Conservation (phyloP, 2,888 invertebrate genomes). For the Leistus spinibarbis region DNA sequence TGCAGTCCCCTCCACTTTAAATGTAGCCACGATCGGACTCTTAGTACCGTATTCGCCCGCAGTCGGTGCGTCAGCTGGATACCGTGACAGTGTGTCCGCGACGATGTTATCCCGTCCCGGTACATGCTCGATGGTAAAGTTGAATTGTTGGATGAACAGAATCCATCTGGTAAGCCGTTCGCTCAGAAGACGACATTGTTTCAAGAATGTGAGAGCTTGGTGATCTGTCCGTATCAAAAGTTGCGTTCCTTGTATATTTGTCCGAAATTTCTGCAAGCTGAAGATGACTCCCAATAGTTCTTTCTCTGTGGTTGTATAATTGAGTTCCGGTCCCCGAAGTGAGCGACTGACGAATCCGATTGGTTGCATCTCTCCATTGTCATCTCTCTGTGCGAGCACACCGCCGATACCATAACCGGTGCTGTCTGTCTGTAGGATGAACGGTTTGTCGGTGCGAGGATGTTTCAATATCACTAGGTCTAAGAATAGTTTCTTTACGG, state of each 20-base stretch:
- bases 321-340: conserved; percentile 27
- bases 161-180: conserved; percentile 3
- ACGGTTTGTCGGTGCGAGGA: conserved; percentile 36
- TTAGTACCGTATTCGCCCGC: too few relatives aligned
- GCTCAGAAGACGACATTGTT: not conserved
- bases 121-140: not conserved
- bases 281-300: conserved; percentile 40
- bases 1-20: too few relatives aligned
- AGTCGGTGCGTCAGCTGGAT: too few relatives aligned
- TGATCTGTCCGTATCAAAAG: conserved; percentile 40
- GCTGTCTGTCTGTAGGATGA: conserved; percentile 21
- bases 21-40: too few relatives aligned
- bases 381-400: conserved; percentile 5
- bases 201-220: not conserved
- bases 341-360: conserved; percentile 27
- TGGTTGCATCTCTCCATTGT: conserved; percentile 24
- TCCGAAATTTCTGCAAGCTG: conserved; percentile 37
- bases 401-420: conserved; percentile 19
- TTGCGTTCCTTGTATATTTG: conserved; percentile 12
- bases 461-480: conserved; percentile 38
- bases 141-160: not conserved
- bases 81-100: not conserved
- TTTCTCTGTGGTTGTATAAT: conserved; percentile 42
- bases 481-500: conserved; percentile 38
- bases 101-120: not conserved